These are phyloP conservation scores for Drosophila arizonae DNA, from an alignment of 1,140 invertebrate species.

Conservation along the genomic window DNA sequence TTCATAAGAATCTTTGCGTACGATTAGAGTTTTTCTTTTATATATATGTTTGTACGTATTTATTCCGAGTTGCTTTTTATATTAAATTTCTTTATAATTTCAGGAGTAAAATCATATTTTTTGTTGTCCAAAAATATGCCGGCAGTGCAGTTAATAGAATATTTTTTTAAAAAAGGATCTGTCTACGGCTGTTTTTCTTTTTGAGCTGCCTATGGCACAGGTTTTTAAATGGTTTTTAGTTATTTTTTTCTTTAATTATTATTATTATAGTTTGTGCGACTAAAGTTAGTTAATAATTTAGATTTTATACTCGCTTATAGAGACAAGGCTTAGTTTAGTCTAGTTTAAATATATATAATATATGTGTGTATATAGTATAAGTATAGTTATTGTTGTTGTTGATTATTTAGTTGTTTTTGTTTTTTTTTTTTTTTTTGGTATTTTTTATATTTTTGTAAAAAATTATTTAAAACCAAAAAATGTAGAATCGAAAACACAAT, in stretches of 20 bases:
- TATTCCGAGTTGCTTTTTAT: constrained; percentile 24
- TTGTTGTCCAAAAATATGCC: constrained; percentile 66
- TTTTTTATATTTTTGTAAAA: constrained; percentile 42
- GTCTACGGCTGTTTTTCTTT: constrained; percentile 24
- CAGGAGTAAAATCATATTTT: constrained; percentile 68
- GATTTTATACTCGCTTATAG: constrained; percentile 43
- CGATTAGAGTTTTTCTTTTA: constrained; percentile 16
- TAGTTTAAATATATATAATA: constrained; percentile 34
- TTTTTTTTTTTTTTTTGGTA: constrained; percentile 38
- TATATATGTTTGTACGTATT: constrained; percentile 33
- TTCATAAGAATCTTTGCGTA: constrained; percentile 71
- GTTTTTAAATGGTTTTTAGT: constrained; percentile 16
- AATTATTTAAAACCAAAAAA: constrained; percentile 57
- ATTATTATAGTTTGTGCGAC: constrained; percentile 56
- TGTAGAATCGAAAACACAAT: constrained; percentile 64
- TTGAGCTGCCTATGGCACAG: constrained; percentile 40
- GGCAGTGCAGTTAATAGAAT: constrained; percentile 76
- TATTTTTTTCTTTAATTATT: constrained; percentile 23
- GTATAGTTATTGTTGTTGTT: constrained; percentile 50
- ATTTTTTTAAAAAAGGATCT: constrained; percentile 46
- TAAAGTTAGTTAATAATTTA: constrained; percentile 46
- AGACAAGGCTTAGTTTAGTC: constrained; percentile 67
- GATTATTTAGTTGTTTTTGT: constrained; percentile 25
- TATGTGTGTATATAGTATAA: constrained; percentile 47
- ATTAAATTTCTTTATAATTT: constrained; percentile 9